These are phyloP conservation scores for Orthosia gracilis DNA, from an alignment of 2,888 invertebrate species.

Conservation along the genomic window DNA sequence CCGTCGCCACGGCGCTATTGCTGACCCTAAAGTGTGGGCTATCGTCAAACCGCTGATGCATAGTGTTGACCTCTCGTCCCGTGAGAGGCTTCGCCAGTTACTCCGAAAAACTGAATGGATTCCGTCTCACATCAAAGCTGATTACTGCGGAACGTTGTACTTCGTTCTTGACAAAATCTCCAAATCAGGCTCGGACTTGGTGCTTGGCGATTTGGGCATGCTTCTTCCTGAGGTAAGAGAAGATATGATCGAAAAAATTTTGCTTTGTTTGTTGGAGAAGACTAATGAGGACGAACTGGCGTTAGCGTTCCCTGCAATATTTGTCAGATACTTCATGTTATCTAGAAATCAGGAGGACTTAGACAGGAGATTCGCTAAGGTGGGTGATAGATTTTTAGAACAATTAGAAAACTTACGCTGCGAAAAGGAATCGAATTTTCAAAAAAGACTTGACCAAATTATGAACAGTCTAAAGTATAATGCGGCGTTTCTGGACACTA, in stretches of 20 bases:
- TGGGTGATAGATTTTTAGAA: constrained; percentile 73
- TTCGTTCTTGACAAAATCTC: constrained; percentile 61
- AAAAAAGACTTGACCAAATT: constrained; percentile 62
- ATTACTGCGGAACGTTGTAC: constrained; percentile 74
- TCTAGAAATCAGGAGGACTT: constrained; percentile 69
- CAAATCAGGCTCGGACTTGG: constrained; percentile 46
- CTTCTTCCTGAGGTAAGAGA: constrained; percentile 67
- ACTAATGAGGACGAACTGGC: constrained; percentile 44
- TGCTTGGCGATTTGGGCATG: constrained; percentile 70
- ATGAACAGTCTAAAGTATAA: constrained; percentile 72
- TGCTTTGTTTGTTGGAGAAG: constrained; percentile 59
- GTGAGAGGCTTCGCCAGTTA: constrained; percentile 35
- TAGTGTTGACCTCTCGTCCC: constrained; percentile 62
- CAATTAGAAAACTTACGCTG: constrained; percentile 55
- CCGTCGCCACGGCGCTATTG: constrained; percentile 48
- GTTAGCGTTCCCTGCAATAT: constrained; percentile 69
- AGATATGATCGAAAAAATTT: constrained; percentile 62
- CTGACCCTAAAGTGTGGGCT: constrained; percentile 74
- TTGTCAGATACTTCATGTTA: constrained; percentile 75
- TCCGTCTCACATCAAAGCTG: constrained; percentile 70
- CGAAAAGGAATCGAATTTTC: constrained; percentile 2
- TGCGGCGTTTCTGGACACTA: constrained; percentile 70
- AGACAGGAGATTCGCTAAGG: constrained; percentile 63
- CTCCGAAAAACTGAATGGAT: constrained; percentile 61
- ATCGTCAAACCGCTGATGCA: constrained; percentile 70